Evolutionary conservation across 2,888 invertebrate genomes (phyloP).

Genomic region (Keiferia lycopersicella): DNA sequence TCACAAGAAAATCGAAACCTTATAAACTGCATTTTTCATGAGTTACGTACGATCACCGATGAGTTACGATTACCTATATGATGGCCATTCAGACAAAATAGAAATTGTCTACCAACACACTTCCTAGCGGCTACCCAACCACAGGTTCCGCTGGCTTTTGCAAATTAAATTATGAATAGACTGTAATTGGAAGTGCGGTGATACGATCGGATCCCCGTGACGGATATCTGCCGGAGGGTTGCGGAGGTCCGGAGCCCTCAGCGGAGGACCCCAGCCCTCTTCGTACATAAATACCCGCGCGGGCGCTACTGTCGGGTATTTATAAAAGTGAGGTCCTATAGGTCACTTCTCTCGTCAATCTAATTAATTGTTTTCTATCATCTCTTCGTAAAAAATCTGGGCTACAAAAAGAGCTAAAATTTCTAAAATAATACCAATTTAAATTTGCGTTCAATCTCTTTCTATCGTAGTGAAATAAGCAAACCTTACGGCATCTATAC

Average conservation of each 20-base stretch:
- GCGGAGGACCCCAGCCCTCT: conserved; percentile 7
- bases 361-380: too few species aligned
- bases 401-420: too few species aligned
- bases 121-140: background rate
- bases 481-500: too few species aligned
- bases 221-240: background rate
- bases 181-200: conserved; percentile 14
- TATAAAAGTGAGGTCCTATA: background rate
- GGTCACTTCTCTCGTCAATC: background rate
- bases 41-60: too few species aligned
- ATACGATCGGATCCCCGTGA: conserved; percentile 19
- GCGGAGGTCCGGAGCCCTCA: background rate
- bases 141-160: background rate
- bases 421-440: too few species aligned
- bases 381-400: too few species aligned
- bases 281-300: conserved; percentile 28
- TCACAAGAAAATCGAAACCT: too few species aligned
- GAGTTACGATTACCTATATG: too few species aligned
- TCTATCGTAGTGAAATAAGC: too few species aligned
- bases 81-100: too few species aligned
- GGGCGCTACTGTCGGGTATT: conserved; percentile 7
- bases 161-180: conserved; percentile 12
- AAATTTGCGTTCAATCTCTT: too few species aligned
- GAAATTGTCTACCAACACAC: background rate
- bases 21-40: too few species aligned